Evolutionary conservation across 1,140 invertebrate genomes (phyloP), one percentile per base, ranked within the genome.

Genomic region (Lepidurus packardi): DNA sequence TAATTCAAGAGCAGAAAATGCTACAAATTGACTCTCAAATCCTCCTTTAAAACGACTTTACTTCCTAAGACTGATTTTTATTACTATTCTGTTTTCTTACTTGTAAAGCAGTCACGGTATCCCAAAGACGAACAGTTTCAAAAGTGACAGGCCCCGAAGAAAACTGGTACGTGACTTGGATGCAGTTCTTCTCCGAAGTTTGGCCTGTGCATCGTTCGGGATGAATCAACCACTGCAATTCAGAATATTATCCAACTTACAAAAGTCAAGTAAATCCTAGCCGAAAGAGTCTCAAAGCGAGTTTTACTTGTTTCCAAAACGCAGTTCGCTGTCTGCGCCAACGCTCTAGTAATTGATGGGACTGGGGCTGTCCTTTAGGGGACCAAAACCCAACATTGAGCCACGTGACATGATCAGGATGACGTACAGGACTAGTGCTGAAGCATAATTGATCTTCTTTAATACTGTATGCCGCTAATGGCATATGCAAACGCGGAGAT

Each of bases 391-490:
- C 53, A 7, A 65, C 16, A 21, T 65, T 65, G 13, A 65, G 53
- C 53, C 53, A 65, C 13, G 53, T 65, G 53, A 65, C 53, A 65
- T 65, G 53, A 65, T 65, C 13, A 65, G 53, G 53, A 65, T 65
- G 53, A 65, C 16, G 53, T 65, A 65, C 13, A 16, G 53, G 53
- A 65, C 53, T 65, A 21, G 53, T 65, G 21, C 53, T 65, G 8
- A 65, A 65, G 53, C 21, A 21, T 16, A 65, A 65, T 21, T 65
- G 53, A 21, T 65, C 53, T 65, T 65, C 53, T 21, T 65, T 65
- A 16, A 65, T 65, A 65, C 53, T 65, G 21, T 13, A 65, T 11
- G 53, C 53, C 21, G 53, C 53, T 65, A 65, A 8, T 21, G 53
- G 53, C 16, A 65, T 13, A 9, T 21, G 8, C 21, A 65, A 16